phyloP scores from a whole-genome alignment of 2,888 invertebrate species.

The Smittia sp. region DNA sequence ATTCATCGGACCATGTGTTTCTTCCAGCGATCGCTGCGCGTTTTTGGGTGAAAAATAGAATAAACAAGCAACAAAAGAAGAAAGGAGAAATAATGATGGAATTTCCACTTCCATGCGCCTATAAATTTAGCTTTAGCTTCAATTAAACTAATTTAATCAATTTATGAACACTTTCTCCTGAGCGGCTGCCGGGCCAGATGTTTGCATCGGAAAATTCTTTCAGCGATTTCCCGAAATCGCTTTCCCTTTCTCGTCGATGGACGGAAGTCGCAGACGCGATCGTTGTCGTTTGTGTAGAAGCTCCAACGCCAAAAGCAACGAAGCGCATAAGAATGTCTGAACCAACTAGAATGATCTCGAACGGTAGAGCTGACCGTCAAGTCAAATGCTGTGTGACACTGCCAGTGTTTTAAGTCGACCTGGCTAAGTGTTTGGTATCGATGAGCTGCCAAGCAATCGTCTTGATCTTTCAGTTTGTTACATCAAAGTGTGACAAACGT shows the following conservation, averaged over 20 bases:
- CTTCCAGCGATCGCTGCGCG: not conserved
- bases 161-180: constrained; percentile 21
- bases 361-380: too few relatives aligned
- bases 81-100: constrained; percentile 10
- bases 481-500: too few relatives aligned
- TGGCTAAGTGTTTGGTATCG: too few relatives aligned
- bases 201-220: not conserved
- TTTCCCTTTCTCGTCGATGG: not conserved
- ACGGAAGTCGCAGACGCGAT: constrained; percentile 31
- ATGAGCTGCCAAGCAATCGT: too few relatives aligned
- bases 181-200: constrained; percentile 1
- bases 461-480: too few relatives aligned
- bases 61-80: not conserved
- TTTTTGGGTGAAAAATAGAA: constrained; percentile 3
- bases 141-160: constrained; percentile 37
- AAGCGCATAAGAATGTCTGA: too few relatives aligned
- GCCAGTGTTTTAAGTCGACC: too few relatives aligned
- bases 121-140: constrained; percentile 31
- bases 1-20: constrained; percentile 2
- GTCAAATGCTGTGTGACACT: too few relatives aligned
- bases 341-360: too few relatives aligned
- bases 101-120: constrained; percentile 31
- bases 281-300: too few relatives aligned
- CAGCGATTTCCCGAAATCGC: not conserved
- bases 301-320: too few relatives aligned